Evolutionary conservation across 1,140 invertebrate species (phyloP).

Genomic region (Archivesica marissinica): DNA sequence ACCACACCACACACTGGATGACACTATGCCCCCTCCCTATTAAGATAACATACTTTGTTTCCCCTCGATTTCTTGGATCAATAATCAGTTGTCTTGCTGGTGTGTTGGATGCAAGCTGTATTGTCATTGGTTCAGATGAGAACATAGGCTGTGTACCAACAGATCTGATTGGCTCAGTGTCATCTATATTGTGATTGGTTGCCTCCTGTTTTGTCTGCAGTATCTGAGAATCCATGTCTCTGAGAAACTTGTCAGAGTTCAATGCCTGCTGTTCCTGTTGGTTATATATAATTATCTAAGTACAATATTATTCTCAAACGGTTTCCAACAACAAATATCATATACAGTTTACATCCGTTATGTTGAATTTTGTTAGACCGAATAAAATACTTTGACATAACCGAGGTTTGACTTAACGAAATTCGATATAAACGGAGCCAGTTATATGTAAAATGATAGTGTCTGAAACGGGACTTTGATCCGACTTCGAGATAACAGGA

Average conservation of each 20-base stretch:
- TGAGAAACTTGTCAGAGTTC: constrained; percentile 54
- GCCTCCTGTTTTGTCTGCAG: constrained; percentile 47
- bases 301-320: too few relatives aligned
- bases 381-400: background rate
- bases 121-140: constrained; percentile 81
- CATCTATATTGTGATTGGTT: constrained; percentile 16
- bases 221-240: constrained; percentile 49
- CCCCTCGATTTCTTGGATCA: constrained; percentile 74
- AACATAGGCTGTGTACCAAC: constrained; percentile 78
- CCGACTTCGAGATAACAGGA: too few relatives aligned
- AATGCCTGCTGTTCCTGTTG: constrained; percentile 37
- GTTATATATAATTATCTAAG: background rate
- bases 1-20: too few relatives aligned
- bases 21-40: too few relatives aligned
- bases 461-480: too few relatives aligned
- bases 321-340: background rate
- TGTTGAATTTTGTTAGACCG: background rate
- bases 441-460: too few relatives aligned
- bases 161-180: constrained; percentile 38
- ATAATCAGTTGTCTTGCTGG: constrained; percentile 68
- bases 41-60: constrained; percentile 27
- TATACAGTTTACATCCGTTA: background rate
- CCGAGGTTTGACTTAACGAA: too few relatives aligned
- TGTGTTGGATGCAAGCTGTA: constrained; percentile 25
- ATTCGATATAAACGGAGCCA: too few relatives aligned